Base-by-base conservation (phyloP, 2,888 invertebrate species). In the Troides aeacus region DNA sequence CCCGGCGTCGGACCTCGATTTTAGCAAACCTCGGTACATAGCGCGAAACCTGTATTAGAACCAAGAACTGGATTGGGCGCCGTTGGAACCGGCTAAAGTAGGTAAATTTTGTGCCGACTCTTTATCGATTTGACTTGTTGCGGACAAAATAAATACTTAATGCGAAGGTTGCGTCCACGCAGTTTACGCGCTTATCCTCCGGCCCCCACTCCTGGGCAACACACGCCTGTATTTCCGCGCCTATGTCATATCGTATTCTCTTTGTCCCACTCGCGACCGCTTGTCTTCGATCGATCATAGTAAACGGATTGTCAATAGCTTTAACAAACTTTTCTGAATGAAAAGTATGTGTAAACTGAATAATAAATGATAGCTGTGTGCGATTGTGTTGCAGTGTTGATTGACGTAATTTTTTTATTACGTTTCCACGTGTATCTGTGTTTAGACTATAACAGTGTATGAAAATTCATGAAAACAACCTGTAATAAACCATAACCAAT, bases 301-400 rank as follows among this genome's bases (percentile, higher is more conserved):
- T 84, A 79, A 82, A 82, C 81, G 76, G 74, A 82, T 80, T 82
- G 79, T 79, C 82, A 79, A 85, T 80, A 82, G 79, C 83, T 85
- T 89, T 84, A 78, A 80, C 84, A 78, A 75, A 81, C 86, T 90
- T 90, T 90, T 89, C 89, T 90, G 79, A 88, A 89, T 90, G 90
- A 91, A 90, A 90, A 91, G 88, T 85, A 73, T 73, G 80, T 78
- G 79, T 79, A 77, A 76, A 85, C 82, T 82, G 80, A 57, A 64
- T 59, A 57, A 69, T 56, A 39, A 50, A 67, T 4, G 23, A 50
- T 62, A 64, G 61, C 62, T 58, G 23, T 64, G 71, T 69, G 68
- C 63, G 66, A 58, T 24, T 58, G 74, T 74, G 23, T 58, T 53
- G 72, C 62, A 64, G 73, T 73, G 73, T 60, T 39, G 39, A 59